phyloP scores from a whole-genome alignment of 2,888 invertebrate species.

The Drosophila ustulata region DNA sequence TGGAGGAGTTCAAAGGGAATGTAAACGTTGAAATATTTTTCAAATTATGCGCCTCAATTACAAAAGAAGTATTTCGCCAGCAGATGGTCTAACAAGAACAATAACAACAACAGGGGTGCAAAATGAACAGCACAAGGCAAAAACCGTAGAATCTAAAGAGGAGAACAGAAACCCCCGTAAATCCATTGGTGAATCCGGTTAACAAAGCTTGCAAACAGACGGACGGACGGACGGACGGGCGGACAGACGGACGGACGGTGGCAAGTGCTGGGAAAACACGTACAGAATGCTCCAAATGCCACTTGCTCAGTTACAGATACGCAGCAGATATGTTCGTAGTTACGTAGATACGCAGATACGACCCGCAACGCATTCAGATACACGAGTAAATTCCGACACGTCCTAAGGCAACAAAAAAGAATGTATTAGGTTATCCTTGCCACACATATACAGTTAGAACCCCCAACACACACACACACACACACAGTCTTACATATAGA shows the following conservation, averaged over 20 bases:
- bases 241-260: not conserved
- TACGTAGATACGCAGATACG: slow-evolving; percentile 33
- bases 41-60: slow-evolving; percentile 45
- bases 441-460: slow-evolving; percentile 27
- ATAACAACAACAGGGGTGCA: not conserved
- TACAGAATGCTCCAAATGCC: slow-evolving; percentile 50
- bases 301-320: slow-evolving; percentile 34
- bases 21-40: slow-evolving; percentile 27
- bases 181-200: slow-evolving; percentile 1
- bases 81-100: slow-evolving; percentile 50
- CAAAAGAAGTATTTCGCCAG: slow-evolving; percentile 47
- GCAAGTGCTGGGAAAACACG: slow-evolving; percentile 40
- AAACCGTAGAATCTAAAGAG: not conserved
- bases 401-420: slow-evolving; percentile 71
- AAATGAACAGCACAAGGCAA: not conserved
- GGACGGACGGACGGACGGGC: not conserved
- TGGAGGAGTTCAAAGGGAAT: not conserved
- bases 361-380: slow-evolving; percentile 46
- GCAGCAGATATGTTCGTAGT: slow-evolving; percentile 23
- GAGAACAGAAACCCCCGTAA: slow-evolving; percentile 1
- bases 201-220: not conserved
- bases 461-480: slow-evolving; percentile 19
- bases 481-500: not conserved
- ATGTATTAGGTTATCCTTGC: slow-evolving; percentile 76
- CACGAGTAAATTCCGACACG: slow-evolving; percentile 65